Percentiles rank a stretch among this genome's conserved stretches.
Evolutionary conservation across 2,797 vertebrate species (phyloP).

Genomic region (Chrysocyon brachyurus): DNA sequence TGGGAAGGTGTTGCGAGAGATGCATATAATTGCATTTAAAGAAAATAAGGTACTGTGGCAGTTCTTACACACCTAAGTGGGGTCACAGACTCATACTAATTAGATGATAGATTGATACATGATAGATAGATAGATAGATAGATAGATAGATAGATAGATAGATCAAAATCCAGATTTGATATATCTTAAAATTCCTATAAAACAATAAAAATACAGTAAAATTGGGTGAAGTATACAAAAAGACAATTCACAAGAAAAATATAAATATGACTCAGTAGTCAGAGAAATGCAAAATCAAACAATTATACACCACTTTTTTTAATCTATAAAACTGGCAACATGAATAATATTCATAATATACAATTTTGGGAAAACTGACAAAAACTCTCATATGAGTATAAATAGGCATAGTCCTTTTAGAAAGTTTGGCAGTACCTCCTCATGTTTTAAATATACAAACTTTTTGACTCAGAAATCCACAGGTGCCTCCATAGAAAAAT

Average conservation of each 20-base stretch:
- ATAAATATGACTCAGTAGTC: neutral
- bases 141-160: neutral
- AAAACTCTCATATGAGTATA: neutral
- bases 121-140: neutral
- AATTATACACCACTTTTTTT: neutral
- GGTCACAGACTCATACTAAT: neutral
- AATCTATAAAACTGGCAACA: neutral
- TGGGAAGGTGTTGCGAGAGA: neutral
- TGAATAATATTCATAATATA: neutral
- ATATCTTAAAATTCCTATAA: neutral
- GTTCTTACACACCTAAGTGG: neutral
- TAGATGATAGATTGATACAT: neutral
- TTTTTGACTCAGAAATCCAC: conserved; percentile 2
- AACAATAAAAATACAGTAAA: conserved; percentile 6
- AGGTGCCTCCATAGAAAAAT: neutral
- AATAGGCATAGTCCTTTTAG: neutral
- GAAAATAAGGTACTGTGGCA: neutral
- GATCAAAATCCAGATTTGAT: neutral
- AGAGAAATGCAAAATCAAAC: neutral
- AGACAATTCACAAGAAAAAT: neutral
- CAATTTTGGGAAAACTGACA: neutral
- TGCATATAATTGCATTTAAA: neutral
- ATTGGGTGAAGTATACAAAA: neutral
- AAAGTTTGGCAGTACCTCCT: neutral
- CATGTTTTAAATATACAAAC: conserved; percentile 27